Base-by-base conservation (phyloP, 2,797 vertebrate species). In the Neosalanx taihuensis region DNA sequence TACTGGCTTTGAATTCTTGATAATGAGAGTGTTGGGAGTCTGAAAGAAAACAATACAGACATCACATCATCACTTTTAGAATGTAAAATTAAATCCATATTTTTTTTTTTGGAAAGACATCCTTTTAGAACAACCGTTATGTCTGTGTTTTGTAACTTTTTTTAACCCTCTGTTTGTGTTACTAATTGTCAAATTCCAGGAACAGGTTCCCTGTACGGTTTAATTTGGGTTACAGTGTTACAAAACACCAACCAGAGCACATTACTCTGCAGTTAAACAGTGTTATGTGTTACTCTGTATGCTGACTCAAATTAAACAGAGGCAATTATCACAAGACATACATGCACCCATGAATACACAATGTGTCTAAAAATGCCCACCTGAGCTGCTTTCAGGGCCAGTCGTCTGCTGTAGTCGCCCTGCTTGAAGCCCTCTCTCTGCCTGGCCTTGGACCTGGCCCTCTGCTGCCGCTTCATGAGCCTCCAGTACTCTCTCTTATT, bases 401-500 rank as follows among this genome's bases (percentile, higher is more conserved):
- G 31, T 5, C 12, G 41, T 18, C 68, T 62, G 79, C 80, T 76
- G 46, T 70, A 30, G 2, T 76, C 78, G 5, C 79, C 79, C 5
- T 41, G 81, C 30, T 69, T 71, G 33, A 13, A 53, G 29, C 81
- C 66, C 0, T 80, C 84, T 6, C 41, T 84, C 68, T 89, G 85
- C 69, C 82, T 72, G 67, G 90, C 90, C 78, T 87, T 91, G 51
- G 85, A 17, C 66, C 87, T 77, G 12, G 93, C 92, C 73, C 93
- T 87, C 59, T 94, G 92, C 82, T 93, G 91, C 71, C 92, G 88
- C 83, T 94, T 94, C 90, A 92, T 93, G 75, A 94, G 75, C 79
- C 92, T 89, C 93, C 93, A 93, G 85, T 94, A 93, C 77, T 94
- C 93, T 78, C 92, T 86, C 86, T 91, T 93, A 77, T 73, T 86